phyloP scores from a whole-genome alignment of 2,888 invertebrate species.

The Chrysotoxum bicinctum region DNA sequence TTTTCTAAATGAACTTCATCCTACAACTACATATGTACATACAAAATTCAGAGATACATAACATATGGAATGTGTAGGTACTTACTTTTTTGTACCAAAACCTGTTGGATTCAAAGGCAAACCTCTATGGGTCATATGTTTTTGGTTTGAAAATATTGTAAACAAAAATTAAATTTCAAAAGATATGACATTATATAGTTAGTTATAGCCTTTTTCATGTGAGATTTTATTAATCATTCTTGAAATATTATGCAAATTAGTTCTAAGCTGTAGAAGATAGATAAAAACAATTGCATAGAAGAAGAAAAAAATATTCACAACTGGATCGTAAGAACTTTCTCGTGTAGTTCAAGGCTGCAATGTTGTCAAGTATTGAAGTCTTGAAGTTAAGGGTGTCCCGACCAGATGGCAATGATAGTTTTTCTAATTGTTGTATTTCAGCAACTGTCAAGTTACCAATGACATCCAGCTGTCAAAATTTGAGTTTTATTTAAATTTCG shows the following conservation, averaged over 20 bases:
- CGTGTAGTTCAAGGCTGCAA: no score
- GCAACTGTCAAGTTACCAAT: no score
- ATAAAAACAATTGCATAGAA: no score
- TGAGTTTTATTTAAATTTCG: no score
- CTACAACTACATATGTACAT: no score
- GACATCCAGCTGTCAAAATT: no score
- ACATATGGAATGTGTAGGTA: not conserved
- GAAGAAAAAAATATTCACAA: no score
- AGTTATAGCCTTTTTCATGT: not conserved
- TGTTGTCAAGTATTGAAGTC: no score
- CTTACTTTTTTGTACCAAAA: not conserved
- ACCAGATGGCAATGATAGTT: no score
- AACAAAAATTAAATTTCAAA: not conserved
- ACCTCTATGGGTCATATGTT: not conserved
- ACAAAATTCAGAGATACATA: not conserved
- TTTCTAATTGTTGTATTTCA: no score
- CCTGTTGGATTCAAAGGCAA: constrained; percentile 2
- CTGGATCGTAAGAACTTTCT: no score
- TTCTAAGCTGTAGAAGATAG: not conserved
- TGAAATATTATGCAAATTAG: not conserved
- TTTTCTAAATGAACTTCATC: not conserved
- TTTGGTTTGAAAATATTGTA: not conserved
- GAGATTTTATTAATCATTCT: not conserved
- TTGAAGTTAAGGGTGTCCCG: no score
- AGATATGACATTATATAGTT: not conserved